Evolutionary conservation across 2,888 invertebrate genomes (phyloP), one percentile per base, ranked within the genome.

Genomic region (Orchesella flavescens): DNA sequence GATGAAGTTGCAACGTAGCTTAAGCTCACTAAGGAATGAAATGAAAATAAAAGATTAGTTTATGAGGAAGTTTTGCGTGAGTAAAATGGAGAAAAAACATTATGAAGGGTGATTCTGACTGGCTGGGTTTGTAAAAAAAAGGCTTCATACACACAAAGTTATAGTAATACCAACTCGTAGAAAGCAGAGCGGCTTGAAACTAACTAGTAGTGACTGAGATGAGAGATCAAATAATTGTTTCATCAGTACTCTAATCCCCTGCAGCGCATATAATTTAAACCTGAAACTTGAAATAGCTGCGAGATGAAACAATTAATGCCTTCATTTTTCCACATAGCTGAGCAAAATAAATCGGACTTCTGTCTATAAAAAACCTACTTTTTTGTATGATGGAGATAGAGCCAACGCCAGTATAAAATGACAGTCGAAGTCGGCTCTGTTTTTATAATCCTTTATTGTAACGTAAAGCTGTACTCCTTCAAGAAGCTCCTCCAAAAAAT

Each of bases 221-320:
- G 86, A 84, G 86, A 86, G 87, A 88, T 88, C 86, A 87, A 88
- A 88, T 83, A 83, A 78, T 88, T 87, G 87, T 88, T 88, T 88
- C 88, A 88, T 88, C 87, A 87, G 85, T 79, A 71, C 87, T 87
- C 84, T 87, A 88, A 88, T 88, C 88, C 34, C 87, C 87, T 86
- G 85, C 87, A 86, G 87, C 86, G 88, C 87, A 87, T 86, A 88
- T 88, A 88, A 88, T 88, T 88, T 87, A 84, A 87, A 86, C 85
- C 75, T 80, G 85, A 87, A 69, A 68, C 44, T 84, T 85, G 82
- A 86, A 86, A 87, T 87, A 87, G 85, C 87, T 88, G 85, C 87
- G 84, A 86, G 85, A 88, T 87, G 88, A 87, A 88, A 88, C 88
- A 88, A 88, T 88, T 88, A 88, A 88, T 88, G 88, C 87, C 87